These are phyloP conservation scores for Acanthosepion pharaonis DNA, from an alignment of 2,888 invertebrate species.

Conservation along the genomic window DNA sequence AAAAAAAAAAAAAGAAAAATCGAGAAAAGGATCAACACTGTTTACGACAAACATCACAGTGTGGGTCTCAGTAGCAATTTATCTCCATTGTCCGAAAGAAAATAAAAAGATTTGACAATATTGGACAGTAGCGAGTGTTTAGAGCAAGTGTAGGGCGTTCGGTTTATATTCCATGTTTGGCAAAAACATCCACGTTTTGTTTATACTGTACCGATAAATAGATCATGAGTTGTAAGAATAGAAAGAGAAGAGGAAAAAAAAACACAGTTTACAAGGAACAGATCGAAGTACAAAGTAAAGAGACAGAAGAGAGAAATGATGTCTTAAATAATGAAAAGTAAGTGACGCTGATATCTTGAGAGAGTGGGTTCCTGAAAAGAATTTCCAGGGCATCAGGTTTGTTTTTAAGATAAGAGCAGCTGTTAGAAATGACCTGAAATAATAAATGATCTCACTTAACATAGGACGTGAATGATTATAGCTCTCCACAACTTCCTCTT, in stretches of 20 bases:
- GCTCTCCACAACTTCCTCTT: too few relatives aligned
- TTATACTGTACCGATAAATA: neutral
- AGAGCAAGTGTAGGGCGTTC: neutral
- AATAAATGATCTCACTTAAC: neutral
- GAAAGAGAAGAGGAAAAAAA: neutral
- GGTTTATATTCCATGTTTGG: neutral
- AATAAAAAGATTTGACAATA: neutral
- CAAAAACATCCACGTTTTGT: neutral
- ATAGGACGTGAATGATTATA: too few relatives aligned
- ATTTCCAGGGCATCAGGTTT: neutral
- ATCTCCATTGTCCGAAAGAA: neutral
- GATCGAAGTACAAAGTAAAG: neutral
- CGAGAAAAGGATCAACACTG: neutral
- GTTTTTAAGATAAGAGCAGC: neutral
- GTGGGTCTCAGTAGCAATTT: neutral
- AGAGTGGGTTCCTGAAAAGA: neutral
- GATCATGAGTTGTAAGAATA: neutral
- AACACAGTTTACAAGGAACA: neutral
- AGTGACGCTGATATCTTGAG: neutral
- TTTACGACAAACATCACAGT: conserved; percentile 20
- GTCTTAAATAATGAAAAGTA: neutral
- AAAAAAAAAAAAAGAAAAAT: neutral
- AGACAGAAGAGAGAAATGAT: neutral
- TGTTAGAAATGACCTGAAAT: neutral
- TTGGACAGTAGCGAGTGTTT: neutral